Percentiles rank a stretch among this genome's conserved stretches.
Conservation (phyloP, 2,888 invertebrate species). For the Lepas anatifera region DNA sequence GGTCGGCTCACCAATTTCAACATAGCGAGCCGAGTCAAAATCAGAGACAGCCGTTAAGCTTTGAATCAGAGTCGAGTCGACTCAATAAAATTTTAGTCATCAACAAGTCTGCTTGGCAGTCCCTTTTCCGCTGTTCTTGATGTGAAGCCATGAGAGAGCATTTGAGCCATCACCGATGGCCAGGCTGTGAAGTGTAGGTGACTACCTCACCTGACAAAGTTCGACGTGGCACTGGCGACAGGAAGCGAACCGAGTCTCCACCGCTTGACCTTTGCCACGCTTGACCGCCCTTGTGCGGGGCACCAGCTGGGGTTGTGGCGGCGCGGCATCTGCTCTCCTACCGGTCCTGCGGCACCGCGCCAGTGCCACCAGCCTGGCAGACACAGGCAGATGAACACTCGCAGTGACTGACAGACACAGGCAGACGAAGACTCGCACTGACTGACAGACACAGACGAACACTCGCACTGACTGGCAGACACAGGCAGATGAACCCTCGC, state of each 20-base stretch:
- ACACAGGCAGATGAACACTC: not conserved
- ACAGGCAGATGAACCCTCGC: not conserved
- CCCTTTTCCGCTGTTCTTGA: too few species aligned
- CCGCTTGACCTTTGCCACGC: conserved; percentile 18
- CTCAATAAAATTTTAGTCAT: too few species aligned
- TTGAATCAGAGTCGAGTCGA: too few species aligned
- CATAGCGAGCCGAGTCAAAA: too few species aligned
- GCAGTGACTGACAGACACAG: not conserved
- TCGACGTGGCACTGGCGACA: conserved; percentile 23
- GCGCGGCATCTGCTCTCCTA: not conserved
- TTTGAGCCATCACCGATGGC: too few species aligned
- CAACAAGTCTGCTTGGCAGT: too few species aligned
- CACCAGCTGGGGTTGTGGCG: not conserved
- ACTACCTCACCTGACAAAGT: conserved; percentile 19
- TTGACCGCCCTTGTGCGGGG: not conserved
- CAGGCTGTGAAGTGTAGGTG: too few species aligned
- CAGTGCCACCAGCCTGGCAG: not conserved
- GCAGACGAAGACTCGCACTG: not conserved
- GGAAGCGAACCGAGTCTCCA: conserved; percentile 20
- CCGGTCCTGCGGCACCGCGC: not conserved
- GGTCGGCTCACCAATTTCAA: too few species aligned
- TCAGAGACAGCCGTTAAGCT: too few species aligned
- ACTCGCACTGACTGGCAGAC: not conserved
- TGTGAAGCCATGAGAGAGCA: too few species aligned
- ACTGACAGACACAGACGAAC: not conserved